Evolutionary conservation across 2,888 invertebrate genomes (phyloP), one percentile per base, ranked within the genome.

Genomic region (Corbicula japonica): DNA sequence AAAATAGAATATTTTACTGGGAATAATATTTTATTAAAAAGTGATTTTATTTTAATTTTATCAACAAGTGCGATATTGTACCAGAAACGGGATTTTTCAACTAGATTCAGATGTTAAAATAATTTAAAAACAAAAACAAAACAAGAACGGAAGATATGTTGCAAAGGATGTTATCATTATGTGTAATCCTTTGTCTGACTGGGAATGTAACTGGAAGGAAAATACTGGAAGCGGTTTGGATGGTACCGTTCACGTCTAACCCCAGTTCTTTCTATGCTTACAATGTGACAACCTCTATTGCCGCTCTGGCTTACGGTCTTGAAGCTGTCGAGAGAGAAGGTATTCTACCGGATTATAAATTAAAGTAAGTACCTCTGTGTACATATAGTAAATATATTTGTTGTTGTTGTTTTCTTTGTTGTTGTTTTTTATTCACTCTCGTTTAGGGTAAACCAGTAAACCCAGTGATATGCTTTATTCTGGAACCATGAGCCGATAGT

Each of bases 201-300:
- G n/a, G n/a, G n/a, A n/a, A n/a, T n/a, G n/a, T n/a, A n/a, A n/a
- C n/a, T n/a, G n/a, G n/a, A n/a, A n/a, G n/a, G n/a, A n/a, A n/a
- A n/a, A n/a, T n/a, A n/a, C n/a, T n/a, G n/a, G n/a, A n/a, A n/a
- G n/a, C n/a, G 3, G 68, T 65, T 6, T 75, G 75, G 75, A 18
- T 75, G 68, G 75, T 75, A 4, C 75, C 75, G 0, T 44, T 52
- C 23, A n/a, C 50, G 2, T 69, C 75, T 32, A 68, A 68, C 26
- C 61, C 54, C 8, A 60, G 46, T 2, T 34, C 21, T 23, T 41
- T 56, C 10, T 75, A 54, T 23, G 44, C 62, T 1, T 44, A 61
- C 56, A 75, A 75, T 32, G 75, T 69, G 12, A 62, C 75, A 5
- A 34, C 69, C n/a, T 75, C 75, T 0, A 44, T 75, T 1, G 69